phyloP scores from a whole-genome alignment of 2,888 invertebrate genomes.

The Tetrapedia diversipes region DNA sequence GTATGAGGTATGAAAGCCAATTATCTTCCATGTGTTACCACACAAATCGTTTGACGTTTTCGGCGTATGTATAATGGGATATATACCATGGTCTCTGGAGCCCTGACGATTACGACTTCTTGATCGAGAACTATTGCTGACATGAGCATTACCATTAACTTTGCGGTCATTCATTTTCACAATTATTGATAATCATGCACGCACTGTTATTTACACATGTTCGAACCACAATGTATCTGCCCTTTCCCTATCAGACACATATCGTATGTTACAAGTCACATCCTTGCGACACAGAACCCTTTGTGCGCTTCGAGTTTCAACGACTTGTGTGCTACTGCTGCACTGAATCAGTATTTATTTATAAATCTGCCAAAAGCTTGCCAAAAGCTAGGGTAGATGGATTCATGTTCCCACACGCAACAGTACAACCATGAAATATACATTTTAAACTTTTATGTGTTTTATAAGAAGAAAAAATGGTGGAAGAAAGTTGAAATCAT shows the following conservation, averaged over 20 bases:
- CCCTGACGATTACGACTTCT: slow-evolving; percentile 78
- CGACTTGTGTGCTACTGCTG: slow-evolving; percentile 62
- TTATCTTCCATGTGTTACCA: slow-evolving; percentile 1
- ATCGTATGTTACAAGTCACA: slow-evolving; percentile 46
- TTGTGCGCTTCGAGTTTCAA: slow-evolving; percentile 74
- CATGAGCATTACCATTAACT: slow-evolving; percentile 72
- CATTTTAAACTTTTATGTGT: slow-evolving; percentile 34
- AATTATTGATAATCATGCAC: slow-evolving; percentile 18
- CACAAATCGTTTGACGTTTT: not conserved
- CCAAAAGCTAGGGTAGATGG: slow-evolving; percentile 71
- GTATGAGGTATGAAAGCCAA: not conserved
- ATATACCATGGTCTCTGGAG: slow-evolving; percentile 78
- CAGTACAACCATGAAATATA: slow-evolving; percentile 30
- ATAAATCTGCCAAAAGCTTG: slow-evolving; percentile 78
- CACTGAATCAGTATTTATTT: slow-evolving; percentile 81
- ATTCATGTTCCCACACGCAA: slow-evolving; percentile 41
- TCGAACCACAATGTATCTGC: slow-evolving; percentile 21
- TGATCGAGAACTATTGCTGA: slow-evolving; percentile 77
- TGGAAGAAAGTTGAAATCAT: not conserved
- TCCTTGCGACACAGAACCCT: slow-evolving; percentile 51
- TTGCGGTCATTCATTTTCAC: slow-evolving; percentile 75
- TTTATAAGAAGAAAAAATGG: not conserved
- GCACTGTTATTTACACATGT: slow-evolving; percentile 49
- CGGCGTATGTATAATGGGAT: slow-evolving; percentile 9
- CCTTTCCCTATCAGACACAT: slow-evolving; percentile 27